phyloP scores from a whole-genome alignment of 2,797 vertebrate genomes.

The Periophthalmus magnuspinnatus region DNA sequence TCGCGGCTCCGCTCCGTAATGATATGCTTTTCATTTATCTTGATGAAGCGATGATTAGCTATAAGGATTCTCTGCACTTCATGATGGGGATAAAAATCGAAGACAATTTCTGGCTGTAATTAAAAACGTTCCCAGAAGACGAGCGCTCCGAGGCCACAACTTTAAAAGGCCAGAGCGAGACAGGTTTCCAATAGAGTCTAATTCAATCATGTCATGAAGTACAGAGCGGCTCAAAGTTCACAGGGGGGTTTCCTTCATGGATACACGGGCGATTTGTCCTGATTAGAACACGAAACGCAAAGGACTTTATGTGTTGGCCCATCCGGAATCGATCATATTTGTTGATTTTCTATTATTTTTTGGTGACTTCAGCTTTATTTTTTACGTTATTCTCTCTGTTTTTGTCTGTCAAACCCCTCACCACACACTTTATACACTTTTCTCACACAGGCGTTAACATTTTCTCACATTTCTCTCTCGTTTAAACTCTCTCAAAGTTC shows the following conservation, averaged over 20 bases:
- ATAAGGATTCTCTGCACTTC: slow-evolving; percentile 46
- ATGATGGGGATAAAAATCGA: slow-evolving; percentile 63
- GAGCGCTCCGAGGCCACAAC: slow-evolving; percentile 52
- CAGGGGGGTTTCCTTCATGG: slow-evolving; percentile 7
- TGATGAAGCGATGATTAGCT: slow-evolving; percentile 55
- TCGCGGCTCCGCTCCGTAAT: slow-evolving; percentile 9
- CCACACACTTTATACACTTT: too few species aligned
- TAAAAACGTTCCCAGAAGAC: slow-evolving; percentile 59
- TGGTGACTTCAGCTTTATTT: neutral
- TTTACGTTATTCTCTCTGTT: too few species aligned
- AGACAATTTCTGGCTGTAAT: slow-evolving; percentile 67
- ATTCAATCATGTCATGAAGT: slow-evolving; percentile 52
- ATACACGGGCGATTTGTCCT: neutral
- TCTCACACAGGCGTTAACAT: too few species aligned
- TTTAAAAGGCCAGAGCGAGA: slow-evolving; percentile 58
- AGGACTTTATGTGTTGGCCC: neutral
- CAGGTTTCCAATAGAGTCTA: slow-evolving; percentile 61
- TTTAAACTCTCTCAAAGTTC: too few species aligned
- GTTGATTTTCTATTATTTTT: neutral
- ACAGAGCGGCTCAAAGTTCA: slow-evolving; percentile 26
- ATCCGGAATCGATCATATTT: neutral
- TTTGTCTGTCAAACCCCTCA: too few species aligned
- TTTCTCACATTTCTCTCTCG: too few species aligned
- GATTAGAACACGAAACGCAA: neutral
- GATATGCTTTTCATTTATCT: slow-evolving; percentile 48